Base-by-base conservation (phyloP, 2,113 vertebrate genomes). In the Hippocampus zosterae region DNA sequence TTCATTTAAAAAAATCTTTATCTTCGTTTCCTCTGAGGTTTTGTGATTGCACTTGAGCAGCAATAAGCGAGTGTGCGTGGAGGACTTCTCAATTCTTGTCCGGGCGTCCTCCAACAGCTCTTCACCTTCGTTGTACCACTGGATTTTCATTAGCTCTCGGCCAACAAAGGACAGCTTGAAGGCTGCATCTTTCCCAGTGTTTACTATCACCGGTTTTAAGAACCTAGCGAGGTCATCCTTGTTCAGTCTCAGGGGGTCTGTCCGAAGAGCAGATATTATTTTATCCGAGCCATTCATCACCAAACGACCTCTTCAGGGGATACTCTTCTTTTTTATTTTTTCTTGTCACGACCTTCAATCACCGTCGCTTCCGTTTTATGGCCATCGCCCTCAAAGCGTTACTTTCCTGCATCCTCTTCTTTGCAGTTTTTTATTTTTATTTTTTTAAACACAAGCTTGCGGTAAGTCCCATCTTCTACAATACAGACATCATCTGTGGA, bases 1-100 rank as follows among this genome's bases (percentile, higher is more conserved):
- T 74, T 94, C 85, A 1, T 95, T 97, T 84, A 88, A n/a, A n/a
- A n/a, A 94, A 78, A 96, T 87, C 44, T 88, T 95, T 71, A 95
- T 74, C 81, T 94, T 93, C 79, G 96, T 94, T 79, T 89, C 92
- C 70, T 94, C 96, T 5, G 89, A 57, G 65, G 90, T 91, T 86
- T 89, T 94, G 73, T 94, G 92, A 42, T 84, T 53, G 0, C 91
- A 82, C 40, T 90, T 95, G 69, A 89, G 86, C 44, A 96, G 88
- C 48, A 91, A 83, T 44, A 97, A 90, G 2, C 82, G 82, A 1
- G 88, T 92, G 60, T 90, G 90, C 64, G 82, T 72, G 0, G 87
- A 83, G 0, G 90, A 89, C 71, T 85, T 93, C 50, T 94, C 92
- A 57, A 94, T 89, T 76, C 75, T 91, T 66, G 88, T 75, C n/a